Evolutionary conservation across 2,888 invertebrate genomes (phyloP).

Genomic region (Harpalus rufipes): DNA sequence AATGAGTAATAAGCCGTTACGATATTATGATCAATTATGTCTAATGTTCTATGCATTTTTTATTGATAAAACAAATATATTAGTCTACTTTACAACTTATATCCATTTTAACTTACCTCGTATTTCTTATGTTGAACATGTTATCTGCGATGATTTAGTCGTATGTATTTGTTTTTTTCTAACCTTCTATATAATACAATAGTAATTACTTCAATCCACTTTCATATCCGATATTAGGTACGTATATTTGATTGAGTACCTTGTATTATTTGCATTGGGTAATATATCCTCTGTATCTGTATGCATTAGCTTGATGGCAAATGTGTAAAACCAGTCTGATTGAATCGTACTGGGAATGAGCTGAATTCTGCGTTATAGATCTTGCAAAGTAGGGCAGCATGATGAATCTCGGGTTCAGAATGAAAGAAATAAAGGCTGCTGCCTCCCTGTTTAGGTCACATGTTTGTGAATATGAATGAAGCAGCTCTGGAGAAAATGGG

Average conservation of each 20-base stretch:
- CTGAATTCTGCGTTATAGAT: background rate
- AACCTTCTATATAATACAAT: too few species aligned
- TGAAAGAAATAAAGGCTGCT: constrained; percentile 48
- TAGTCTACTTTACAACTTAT: too few species aligned
- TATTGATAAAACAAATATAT: too few species aligned
- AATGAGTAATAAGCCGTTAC: too few species aligned
- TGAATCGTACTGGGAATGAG: constrained; percentile 2
- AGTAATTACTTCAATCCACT: too few species aligned
- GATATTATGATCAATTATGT: too few species aligned
- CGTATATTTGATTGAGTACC: background rate
- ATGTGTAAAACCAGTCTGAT: background rate
- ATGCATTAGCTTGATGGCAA: background rate
- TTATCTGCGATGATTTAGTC: too few species aligned
- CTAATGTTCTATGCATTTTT: too few species aligned
- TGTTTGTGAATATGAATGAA: constrained; percentile 53
- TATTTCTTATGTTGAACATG: too few species aligned
- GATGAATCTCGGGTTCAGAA: constrained; percentile 15
- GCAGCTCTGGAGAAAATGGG: constrained; percentile 41
- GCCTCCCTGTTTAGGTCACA: constrained; percentile 43
- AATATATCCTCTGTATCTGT: background rate
- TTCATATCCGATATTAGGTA: too few species aligned
- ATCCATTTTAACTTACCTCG: too few species aligned
- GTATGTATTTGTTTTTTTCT: too few species aligned
- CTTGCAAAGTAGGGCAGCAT: constrained; percentile 23
- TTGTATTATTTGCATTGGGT: background rate